These are phyloP conservation scores for Galeruca laticollis DNA, from an alignment of 2,888 invertebrate species.

Conservation along the genomic window DNA sequence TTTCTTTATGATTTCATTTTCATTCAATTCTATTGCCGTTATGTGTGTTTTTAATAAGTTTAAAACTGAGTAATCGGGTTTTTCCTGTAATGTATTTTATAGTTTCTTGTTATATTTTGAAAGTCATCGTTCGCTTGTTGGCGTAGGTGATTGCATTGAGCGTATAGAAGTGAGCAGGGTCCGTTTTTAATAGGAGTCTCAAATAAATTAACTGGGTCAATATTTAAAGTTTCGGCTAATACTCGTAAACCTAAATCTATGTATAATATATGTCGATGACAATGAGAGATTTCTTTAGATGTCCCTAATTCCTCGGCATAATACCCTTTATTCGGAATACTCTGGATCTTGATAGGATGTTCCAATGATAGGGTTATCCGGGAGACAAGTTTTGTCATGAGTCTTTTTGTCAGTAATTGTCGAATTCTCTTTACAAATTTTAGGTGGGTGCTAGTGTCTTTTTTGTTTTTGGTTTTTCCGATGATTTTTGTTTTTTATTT, in stretches of 20 bases:
- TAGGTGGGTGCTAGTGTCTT: no score
- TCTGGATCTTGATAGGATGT: slow-evolving; percentile 7
- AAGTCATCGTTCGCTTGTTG: no score
- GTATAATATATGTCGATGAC: no score
- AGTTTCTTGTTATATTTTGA: no score
- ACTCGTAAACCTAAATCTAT: slow-evolving; percentile 5
- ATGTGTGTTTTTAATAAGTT: no score
- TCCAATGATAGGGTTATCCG: neutral
- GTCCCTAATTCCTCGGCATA: slow-evolving; percentile 5
- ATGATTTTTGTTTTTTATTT: neutral
- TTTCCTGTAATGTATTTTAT: no score
- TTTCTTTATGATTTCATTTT: no score
- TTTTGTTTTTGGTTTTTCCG: no score
- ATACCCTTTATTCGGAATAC: slow-evolving; percentile 15
- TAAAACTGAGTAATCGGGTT: no score
- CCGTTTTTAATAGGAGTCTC: neutral
- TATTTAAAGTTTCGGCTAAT: slow-evolving; percentile 9
- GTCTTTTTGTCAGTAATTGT: slow-evolving; percentile 1
- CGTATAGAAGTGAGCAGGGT: neutral
- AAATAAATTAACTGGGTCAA: slow-evolving; percentile 1
- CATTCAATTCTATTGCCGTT: no score
- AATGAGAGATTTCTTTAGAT: neutral
- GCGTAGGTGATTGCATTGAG: neutral
- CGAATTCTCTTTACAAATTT: neutral
- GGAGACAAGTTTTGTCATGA: neutral